Conservation (phyloP, 2,888 invertebrate species). For the Andrena trimmerana region DNA sequence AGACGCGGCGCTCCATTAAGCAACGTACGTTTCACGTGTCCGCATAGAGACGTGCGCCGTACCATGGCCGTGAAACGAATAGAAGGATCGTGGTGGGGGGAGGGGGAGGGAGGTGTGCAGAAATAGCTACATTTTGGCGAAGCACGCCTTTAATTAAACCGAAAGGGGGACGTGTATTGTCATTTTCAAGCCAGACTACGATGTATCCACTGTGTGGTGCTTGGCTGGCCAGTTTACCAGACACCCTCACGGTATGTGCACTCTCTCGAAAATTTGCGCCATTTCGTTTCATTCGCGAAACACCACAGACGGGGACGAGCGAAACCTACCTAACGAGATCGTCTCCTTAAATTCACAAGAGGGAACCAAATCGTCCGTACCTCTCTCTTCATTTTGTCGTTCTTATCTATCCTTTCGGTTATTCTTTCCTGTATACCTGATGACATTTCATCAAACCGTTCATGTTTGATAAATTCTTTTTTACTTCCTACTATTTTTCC, state of each 20-base stretch:
- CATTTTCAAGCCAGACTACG: conserved; percentile 59
- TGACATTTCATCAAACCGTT: no score
- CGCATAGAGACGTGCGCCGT: conserved; percentile 44
- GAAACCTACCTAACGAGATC: conserved; percentile 68
- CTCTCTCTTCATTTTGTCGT: no score
- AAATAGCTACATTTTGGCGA: conserved; percentile 66
- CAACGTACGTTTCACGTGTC: conserved; percentile 60
- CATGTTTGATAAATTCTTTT: no score
- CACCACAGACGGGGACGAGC: conserved; percentile 41
- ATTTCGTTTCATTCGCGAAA: conserved; percentile 74
- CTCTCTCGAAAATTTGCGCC: conserved; percentile 71
- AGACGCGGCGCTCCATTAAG: conserved; percentile 72
- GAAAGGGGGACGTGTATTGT: conserved; percentile 75
- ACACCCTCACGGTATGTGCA: conserved; percentile 41
- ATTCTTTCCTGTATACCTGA: no score
- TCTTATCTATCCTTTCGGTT: no score
- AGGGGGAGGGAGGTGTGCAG: conserved; percentile 36
- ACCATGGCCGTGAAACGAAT: conserved; percentile 40
- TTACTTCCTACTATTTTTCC: no score
- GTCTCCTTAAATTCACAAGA: conserved; percentile 63
- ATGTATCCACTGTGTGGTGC: conserved; percentile 54
- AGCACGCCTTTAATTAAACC: conserved; percentile 77
- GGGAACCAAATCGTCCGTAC: conserved; percentile 33
- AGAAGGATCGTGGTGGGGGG: conserved; percentile 45
- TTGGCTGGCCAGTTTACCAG: conserved; percentile 62